A percentile compares a stretch with the other conserved stretches of the same genome.
Evolutionary conservation across 2,113 vertebrate species (phyloP).

Genomic region (Chrysochloris asiatica): DNA sequence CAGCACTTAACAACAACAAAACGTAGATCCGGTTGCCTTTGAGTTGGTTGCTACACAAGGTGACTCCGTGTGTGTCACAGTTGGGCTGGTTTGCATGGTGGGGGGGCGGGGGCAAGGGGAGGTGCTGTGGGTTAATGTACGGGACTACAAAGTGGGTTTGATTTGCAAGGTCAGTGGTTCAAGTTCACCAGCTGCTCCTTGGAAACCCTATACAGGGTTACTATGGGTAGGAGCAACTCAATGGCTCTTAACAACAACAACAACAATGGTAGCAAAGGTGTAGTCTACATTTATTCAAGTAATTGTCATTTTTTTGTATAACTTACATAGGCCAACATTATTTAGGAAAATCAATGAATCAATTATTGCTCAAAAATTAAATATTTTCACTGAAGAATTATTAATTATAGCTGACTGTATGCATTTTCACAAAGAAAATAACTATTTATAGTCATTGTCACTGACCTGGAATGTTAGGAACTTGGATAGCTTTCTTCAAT

Average conservation of each 20-base stretch:
- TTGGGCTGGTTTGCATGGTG: too few species aligned
- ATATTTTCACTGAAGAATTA: background rate
- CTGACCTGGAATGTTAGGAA: background rate
- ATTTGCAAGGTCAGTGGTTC: too few species aligned
- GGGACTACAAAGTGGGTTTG: too few species aligned
- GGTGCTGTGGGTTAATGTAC: too few species aligned
- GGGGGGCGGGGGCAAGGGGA: too few species aligned
- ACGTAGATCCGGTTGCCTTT: background rate
- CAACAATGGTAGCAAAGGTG: background rate
- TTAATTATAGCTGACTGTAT: background rate
- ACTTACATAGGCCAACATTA: background rate
- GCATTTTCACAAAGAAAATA: constrained; percentile 3
- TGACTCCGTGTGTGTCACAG: background rate
- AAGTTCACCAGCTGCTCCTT: too few species aligned
- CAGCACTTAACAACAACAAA: too few species aligned
- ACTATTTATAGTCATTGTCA: background rate
- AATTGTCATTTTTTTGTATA: background rate
- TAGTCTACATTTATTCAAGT: background rate
- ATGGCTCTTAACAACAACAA: too few species aligned
- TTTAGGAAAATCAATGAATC: constrained; percentile 8
- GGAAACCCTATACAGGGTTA: too few species aligned
- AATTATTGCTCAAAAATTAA: constrained; percentile 3
- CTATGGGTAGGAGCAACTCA: too few species aligned
- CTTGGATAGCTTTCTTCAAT: background rate
- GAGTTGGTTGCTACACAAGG: background rate